Conservation (phyloP, 2,797 vertebrate genomes). For the Myotis findleyi region DNA sequence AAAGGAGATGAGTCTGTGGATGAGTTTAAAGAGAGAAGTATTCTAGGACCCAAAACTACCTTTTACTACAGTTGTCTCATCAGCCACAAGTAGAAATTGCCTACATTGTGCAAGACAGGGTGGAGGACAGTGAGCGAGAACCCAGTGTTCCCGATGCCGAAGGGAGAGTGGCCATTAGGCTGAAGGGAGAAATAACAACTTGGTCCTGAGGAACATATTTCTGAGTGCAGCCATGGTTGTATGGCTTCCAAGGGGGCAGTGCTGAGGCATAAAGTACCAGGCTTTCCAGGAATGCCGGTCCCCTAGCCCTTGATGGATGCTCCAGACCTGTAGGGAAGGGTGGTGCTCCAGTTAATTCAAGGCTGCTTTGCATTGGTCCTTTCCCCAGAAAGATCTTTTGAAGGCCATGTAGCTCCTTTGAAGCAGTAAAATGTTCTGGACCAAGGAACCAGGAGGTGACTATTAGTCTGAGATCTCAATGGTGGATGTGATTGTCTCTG, state of each 20-base stretch:
- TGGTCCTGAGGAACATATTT: background rate
- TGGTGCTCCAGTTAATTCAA: background rate
- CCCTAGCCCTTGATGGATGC: background rate
- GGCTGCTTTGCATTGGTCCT: background rate
- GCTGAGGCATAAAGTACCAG: background rate
- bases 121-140: background rate
- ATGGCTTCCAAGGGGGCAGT: background rate
- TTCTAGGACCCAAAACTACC: conserved; percentile 16
- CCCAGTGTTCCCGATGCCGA: background rate
- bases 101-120: background rate
- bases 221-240: background rate
- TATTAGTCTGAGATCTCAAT: background rate
- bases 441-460: background rate
- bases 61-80: background rate
- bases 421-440: background rate
- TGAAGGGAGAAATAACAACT: background rate
- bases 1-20: conserved; percentile 54
- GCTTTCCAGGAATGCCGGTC: background rate
- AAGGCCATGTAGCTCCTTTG: background rate
- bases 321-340: background rate
- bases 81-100: background rate
- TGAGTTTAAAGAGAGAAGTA: conserved; percentile 16
- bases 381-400: background rate
- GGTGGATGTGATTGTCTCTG: background rate
- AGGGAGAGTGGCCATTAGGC: background rate